A percentile compares a stretch with the other conserved stretches of the same genome.
phyloP scores from a whole-genome alignment of 2,888 invertebrate genomes.

The Sepioteuthis lessoniana region DNA sequence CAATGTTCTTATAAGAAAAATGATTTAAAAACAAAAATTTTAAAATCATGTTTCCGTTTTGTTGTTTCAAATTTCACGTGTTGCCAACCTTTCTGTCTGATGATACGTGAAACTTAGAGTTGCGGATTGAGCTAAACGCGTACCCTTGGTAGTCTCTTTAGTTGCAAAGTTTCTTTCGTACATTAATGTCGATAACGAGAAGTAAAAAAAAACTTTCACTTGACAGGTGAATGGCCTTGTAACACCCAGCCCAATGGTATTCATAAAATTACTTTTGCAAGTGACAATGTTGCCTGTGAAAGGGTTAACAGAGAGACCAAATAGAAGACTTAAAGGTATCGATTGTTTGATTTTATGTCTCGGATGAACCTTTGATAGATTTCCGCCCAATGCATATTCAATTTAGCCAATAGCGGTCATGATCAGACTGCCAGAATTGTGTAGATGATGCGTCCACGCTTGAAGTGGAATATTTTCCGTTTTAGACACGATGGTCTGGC shows the following conservation, averaged over 20 bases:
- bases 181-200: not conserved
- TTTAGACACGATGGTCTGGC: not conserved
- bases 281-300: not conserved
- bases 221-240: not conserved
- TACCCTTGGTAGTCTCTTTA: too few species aligned
- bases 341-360: slow-evolving; percentile 3
- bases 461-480: not conserved
- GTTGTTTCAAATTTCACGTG: too few species aligned
- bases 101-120: too few species aligned
- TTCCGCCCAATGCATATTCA: not conserved
- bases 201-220: not conserved
- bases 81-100: too few species aligned
- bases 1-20: too few species aligned
- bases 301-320: not conserved
- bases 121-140: too few species aligned
- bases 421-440: not conserved
- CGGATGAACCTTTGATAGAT: slow-evolving; percentile 33
- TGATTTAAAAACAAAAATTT: too few species aligned
- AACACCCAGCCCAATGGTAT: not conserved
- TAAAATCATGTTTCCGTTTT: too few species aligned
- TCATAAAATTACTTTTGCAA: not conserved
- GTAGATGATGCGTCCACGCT: not conserved
- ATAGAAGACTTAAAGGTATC: slow-evolving; percentile 1
- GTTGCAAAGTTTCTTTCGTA: not conserved
- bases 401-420: not conserved